Evolutionary conservation across 2,113 vertebrate species (phyloP).

Genomic region (Bos taurus): ARS-UCD2.0 NC_037337.1:84300501-84301000

Average conservation of each 20-base stretch:
- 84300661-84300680: neutral
- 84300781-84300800: neutral
- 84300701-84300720: neutral
- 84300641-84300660: neutral
- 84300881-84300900: neutral
- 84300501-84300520: neutral
- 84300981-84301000: neutral
- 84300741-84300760: neutral
- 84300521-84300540: neutral
- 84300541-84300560: neutral
- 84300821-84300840: neutral
- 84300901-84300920: neutral
- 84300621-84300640: neutral
- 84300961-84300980: neutral
- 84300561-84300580: neutral
- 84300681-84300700: neutral
- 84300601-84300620: fast-evolving
- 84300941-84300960: neutral
- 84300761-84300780: neutral
- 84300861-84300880: neutral
- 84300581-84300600: neutral
- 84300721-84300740: neutral
- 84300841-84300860: neutral
- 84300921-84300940: neutral
- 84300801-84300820: neutral